phyloP scores from a whole-genome alignment of 2,113 vertebrate genomes.

The Mesitornis unicolor region DNA sequence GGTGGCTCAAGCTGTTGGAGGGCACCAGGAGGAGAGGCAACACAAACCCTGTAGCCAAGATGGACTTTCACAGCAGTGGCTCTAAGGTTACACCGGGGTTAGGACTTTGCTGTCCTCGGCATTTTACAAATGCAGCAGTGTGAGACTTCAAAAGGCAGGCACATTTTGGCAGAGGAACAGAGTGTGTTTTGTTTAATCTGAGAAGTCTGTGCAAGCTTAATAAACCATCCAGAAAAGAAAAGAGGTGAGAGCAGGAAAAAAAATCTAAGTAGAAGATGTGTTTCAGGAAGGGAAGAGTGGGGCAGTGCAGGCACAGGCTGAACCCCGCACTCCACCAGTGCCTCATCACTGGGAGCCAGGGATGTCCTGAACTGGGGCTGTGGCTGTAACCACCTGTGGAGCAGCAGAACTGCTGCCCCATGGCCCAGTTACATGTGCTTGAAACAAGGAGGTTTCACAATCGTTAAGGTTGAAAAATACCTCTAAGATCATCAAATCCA shows the following conservation, averaged over 20 bases:
- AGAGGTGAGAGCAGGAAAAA: neutral
- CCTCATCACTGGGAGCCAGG: neutral
- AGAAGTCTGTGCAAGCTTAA: neutral
- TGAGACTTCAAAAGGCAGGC: neutral
- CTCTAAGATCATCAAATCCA: too few relatives aligned
- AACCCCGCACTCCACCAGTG: neutral
- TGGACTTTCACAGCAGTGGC: neutral
- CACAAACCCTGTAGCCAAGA: fast-evolving
- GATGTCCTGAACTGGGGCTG: fast-evolving
- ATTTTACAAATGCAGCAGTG: neutral
- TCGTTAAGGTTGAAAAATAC: too few relatives aligned
- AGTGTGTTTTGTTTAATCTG: neutral
- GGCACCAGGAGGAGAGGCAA: neutral
- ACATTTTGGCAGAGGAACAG: neutral
- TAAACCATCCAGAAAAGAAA: neutral
- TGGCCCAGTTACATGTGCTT: fast-evolving
- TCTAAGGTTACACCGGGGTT: neutral
- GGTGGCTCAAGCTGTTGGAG: neutral
- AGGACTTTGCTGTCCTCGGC: neutral
- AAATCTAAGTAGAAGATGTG: neutral
- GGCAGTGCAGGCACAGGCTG: neutral
- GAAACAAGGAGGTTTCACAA: neutral
- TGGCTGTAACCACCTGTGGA: fast-evolving
- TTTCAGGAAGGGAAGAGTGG: neutral
- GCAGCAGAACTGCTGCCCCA: neutral